Evolutionary conservation across 2,797 vertebrate species (phyloP), one percentile per base, ranked within the genome.

Genomic region (Siniperca scherzeri): DNA sequence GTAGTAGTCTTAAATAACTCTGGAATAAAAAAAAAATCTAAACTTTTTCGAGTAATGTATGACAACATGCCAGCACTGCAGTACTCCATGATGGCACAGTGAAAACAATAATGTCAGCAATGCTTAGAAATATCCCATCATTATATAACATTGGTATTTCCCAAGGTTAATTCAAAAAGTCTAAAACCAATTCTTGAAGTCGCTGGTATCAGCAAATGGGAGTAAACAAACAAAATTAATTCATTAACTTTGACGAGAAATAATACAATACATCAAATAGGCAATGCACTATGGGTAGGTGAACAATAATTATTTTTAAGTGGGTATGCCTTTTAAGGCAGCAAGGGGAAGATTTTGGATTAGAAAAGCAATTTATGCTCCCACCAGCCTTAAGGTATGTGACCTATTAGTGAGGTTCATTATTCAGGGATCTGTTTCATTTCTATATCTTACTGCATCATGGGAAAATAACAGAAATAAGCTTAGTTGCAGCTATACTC

Each of bases 201-300:
- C 33, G 6, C 44, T 25, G 50, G 2, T 65, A 64, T 59, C 60
- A 46, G 70, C 77, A 70, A 61, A 64, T 36, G 4, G 17, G 53
- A 57, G 74, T 68, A 85, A 83, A 80, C 73, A 73, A 85, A 78
- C 38, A 5, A 38, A 67, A 70, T 55, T 7, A 74, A 71, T 87
- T 52, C 4, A 83, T 87, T 79, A 71, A 78, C n/a, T 78, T 78
- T 38, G 2, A 40, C 4, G 14, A 42, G 40, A 74, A 74, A 57
- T 30, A 44, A 70, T 6, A 17, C 65, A 79, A 66, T 87, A 10
- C 21, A 76, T 78, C 53, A 82, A 72, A 78, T 12, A 19, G 3
- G 68, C 64, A 61, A 61, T 71, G 21, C 21, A 27, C 14, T 38
- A 12, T 25, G 61, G 72, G 56, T 50, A 70, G 46, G 67, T 57